Base-by-base conservation (phyloP, 2,888 invertebrate genomes). In the Drosophila yooni region DNA sequence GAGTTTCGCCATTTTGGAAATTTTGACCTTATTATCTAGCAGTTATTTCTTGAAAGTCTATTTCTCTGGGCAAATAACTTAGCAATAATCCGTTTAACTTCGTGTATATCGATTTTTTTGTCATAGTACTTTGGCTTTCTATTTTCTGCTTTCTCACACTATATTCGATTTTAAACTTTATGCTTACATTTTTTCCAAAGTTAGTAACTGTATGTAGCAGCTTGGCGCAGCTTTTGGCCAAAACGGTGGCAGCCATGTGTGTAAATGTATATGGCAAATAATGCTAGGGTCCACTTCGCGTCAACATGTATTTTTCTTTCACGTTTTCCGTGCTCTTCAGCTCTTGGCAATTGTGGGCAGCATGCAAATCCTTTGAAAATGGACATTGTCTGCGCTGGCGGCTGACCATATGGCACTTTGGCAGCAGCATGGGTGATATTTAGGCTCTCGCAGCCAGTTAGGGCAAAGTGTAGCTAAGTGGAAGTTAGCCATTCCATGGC, bases 361-460 rank as follows among this genome's bases (percentile, higher is more conserved):
- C 82, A 76, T 82, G 82, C 73, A 84, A 84, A 84, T 89, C 89
- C 87, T 71, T 73, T 84, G 85, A 82, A 89, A 87, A 87, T 82
- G 72, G 77, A 83, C 85, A 87, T 89, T 89, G 77, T 89, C 89
- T 87, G 89, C 64, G 63, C 73, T 61, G 5, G 57, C 34, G 21
- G 51, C 52, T 38, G 18, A 36, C 21, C 48, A 50, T 53, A 51
- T 43, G 29, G 18, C 43, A 48, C 50, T 52, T 51, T 21, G 50
- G 27, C 21, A 36, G 48, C 48, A 48, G 51, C 18, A 27, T 50
- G 50, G 58, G 54, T 67, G 54, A 51, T 68, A 46, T 62, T 60
- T 50, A 40, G 58, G 68, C 54, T 40, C 53, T 51, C 57, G 31
- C 8, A 13, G 36, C 63, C 54, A 25, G 57, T 50, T 64, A 77